These are phyloP conservation scores for Seriola aureovittata DNA, from an alignment of 2,113 vertebrate genomes.

Conservation along the genomic window DNA sequence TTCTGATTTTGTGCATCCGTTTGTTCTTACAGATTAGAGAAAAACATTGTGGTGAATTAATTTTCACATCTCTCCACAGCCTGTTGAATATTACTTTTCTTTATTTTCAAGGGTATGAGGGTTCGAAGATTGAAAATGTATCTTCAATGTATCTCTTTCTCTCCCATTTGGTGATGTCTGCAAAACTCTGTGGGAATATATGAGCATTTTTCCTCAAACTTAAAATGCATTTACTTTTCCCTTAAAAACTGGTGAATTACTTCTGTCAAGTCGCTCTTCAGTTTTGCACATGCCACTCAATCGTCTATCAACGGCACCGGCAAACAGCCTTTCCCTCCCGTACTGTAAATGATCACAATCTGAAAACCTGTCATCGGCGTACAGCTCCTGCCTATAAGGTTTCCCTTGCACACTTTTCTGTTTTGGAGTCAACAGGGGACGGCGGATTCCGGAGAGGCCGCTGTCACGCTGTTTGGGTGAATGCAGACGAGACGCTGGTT, in stretches of 20 bases:
- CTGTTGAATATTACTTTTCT: background rate
- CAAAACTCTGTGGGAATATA: background rate
- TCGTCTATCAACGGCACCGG: background rate
- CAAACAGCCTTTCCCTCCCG: slow-evolving; percentile 14
- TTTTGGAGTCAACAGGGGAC: slow-evolving; percentile 61
- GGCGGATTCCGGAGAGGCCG: slow-evolving; percentile 44
- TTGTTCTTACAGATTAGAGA: slow-evolving; percentile 9
- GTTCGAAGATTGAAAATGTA: slow-evolving; percentile 4
- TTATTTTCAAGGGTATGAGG: background rate
- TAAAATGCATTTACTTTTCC: background rate
- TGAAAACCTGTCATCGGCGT: slow-evolving; percentile 30
- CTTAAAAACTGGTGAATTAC: slow-evolving; percentile 5
- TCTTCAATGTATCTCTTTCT: background rate
- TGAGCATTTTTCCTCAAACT: background rate
- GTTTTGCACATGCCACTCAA: slow-evolving; percentile 3
- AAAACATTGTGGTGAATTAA: slow-evolving; percentile 16
- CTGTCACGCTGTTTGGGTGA: slow-evolving; percentile 48
- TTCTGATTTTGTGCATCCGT: background rate
- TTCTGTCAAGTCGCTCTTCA: slow-evolving; percentile 3
- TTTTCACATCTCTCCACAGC: slow-evolving; percentile 16
- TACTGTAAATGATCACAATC: slow-evolving; percentile 22
- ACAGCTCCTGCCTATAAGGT: slow-evolving; percentile 2
- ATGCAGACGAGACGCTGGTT: slow-evolving; percentile 56
- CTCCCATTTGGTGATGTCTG: slow-evolving; percentile 1
- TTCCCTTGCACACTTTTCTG: slow-evolving; percentile 11